A percentile compares a stretch with the other conserved stretches of the same genome.
phyloP scores from a whole-genome alignment of 2,113 vertebrate species.

The Microtus ochrogaster region DNA sequence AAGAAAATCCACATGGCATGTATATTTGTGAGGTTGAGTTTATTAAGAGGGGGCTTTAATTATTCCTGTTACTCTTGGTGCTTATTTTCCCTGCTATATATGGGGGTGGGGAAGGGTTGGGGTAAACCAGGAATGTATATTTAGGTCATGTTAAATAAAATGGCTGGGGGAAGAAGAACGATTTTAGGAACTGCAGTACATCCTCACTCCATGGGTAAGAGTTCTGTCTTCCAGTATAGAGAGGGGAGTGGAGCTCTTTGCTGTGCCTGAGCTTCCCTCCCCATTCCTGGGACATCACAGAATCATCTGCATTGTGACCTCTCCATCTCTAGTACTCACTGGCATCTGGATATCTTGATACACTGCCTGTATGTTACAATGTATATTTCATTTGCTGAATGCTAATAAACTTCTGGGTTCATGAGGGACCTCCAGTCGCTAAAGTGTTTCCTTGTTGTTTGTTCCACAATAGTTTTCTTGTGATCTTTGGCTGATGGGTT shows the following conservation, averaged over 20 bases:
- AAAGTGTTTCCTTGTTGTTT: conserved; percentile 66
- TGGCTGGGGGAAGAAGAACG: conserved; percentile 53
- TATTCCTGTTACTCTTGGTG: conserved; percentile 76
- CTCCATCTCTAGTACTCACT: conserved; percentile 38
- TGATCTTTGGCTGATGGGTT: conserved; percentile 27
- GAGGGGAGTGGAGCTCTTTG: conserved; percentile 16
- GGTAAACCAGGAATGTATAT: conserved; percentile 66
- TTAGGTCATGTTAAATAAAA: conserved; percentile 76
- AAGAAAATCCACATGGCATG: conserved; percentile 69
- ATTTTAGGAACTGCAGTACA: conserved; percentile 47
- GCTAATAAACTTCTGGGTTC: conserved; percentile 79
- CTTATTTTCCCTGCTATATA: conserved; percentile 73
- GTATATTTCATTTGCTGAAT: conserved; percentile 71
- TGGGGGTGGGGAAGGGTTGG: neutral
- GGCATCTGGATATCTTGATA: conserved; percentile 67
- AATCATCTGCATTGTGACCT: conserved; percentile 59
- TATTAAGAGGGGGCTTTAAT: conserved; percentile 67
- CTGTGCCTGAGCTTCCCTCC: conserved; percentile 10
- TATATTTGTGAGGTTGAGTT: conserved; percentile 65
- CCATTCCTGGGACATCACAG: conserved; percentile 9
- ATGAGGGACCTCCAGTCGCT: conserved; percentile 58
- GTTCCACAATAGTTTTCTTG: conserved; percentile 48
- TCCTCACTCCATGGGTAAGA: conserved; percentile 39
- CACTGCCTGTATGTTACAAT: conserved; percentile 70
- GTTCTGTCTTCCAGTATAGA: conserved; percentile 46